A percentile compares a stretch with the other conserved stretches of the same genome.
Conservation (phyloP, 2,888 invertebrate species). For the Napeogenes sylphis region DNA sequence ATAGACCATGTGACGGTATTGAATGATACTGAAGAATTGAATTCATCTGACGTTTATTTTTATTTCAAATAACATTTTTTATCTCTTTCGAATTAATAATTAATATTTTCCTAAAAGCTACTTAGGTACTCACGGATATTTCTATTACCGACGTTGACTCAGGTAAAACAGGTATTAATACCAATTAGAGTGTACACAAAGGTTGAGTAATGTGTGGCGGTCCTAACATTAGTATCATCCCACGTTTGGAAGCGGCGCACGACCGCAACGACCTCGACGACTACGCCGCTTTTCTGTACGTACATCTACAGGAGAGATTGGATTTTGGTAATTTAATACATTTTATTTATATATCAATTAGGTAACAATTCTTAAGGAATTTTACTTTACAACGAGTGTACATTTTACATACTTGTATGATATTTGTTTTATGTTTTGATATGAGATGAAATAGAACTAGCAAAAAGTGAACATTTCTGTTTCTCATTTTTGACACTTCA, state of each 20-base stretch:
- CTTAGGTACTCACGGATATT: too few species aligned
- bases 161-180: constrained; percentile 1
- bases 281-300: constrained; percentile 29
- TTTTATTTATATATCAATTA: too few species aligned
- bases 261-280: constrained; percentile 60
- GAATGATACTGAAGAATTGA: too few species aligned
- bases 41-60: too few species aligned
- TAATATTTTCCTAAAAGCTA: too few species aligned
- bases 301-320: constrained; percentile 16
- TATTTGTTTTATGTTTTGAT: background rate
- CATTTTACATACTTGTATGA: background rate
- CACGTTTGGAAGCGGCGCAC: constrained; percentile 46
- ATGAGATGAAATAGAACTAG: too few species aligned
- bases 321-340: background rate
- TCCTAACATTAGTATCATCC: constrained; percentile 38
- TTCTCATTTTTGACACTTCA: too few species aligned
- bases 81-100: too few species aligned
- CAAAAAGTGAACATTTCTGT: too few species aligned
- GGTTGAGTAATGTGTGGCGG: constrained; percentile 17
- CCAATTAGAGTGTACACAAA: background rate
- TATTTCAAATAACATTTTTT: too few species aligned
- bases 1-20: constrained; percentile 36
- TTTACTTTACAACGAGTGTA: too few species aligned
- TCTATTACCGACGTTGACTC: background rate
- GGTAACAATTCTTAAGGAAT: too few species aligned